A percentile compares a stretch with the other conserved stretches of the same genome.
Conservation (phyloP, 2,797 vertebrate genomes). For the Malurus leucopterus region DNA sequence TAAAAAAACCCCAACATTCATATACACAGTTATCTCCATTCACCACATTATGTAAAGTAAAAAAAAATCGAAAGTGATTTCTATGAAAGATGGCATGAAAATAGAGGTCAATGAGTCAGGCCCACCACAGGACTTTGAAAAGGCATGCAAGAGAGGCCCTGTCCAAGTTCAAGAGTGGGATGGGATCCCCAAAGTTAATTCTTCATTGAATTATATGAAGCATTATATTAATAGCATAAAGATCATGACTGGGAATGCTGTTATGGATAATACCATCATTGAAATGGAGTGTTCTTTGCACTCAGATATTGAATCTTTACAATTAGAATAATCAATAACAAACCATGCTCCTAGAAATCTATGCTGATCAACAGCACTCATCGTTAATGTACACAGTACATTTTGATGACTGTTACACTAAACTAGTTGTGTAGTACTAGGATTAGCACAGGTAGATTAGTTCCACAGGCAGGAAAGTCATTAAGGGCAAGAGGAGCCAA, state of each 20-base stretch:
- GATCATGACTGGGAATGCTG: conserved; percentile 57
- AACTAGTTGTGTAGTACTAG: conserved; percentile 61
- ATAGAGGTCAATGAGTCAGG: conserved; percentile 51
- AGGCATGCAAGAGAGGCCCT: conserved; percentile 69
- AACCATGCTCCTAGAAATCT: conserved; percentile 72
- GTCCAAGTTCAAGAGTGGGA: conserved; percentile 62
- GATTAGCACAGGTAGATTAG: conserved; percentile 66
- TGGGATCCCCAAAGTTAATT: conserved; percentile 59
- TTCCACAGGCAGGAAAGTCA: conserved; percentile 70
- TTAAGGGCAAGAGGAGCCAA: conserved; percentile 65
- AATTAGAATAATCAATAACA: conserved; percentile 61
- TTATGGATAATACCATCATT: conserved; percentile 54
- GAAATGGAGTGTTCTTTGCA: conserved; percentile 59
- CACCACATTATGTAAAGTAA: conserved; percentile 69
- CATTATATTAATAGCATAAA: conserved; percentile 61
- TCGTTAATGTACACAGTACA: conserved; percentile 62
- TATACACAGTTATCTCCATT: conserved; percentile 73
- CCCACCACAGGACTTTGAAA: conserved; percentile 71
- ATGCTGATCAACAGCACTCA: conserved; percentile 66
- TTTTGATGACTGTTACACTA: conserved; percentile 65
- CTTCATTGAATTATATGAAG: conserved; percentile 65
- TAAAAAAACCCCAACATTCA: conserved; percentile 63
- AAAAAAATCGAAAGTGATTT: conserved; percentile 47
- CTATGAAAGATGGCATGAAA: conserved; percentile 59
- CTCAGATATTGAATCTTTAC: conserved; percentile 56